Base-by-base conservation (phyloP, 2,888 invertebrate genomes). In the Agrochola litura region DNA sequence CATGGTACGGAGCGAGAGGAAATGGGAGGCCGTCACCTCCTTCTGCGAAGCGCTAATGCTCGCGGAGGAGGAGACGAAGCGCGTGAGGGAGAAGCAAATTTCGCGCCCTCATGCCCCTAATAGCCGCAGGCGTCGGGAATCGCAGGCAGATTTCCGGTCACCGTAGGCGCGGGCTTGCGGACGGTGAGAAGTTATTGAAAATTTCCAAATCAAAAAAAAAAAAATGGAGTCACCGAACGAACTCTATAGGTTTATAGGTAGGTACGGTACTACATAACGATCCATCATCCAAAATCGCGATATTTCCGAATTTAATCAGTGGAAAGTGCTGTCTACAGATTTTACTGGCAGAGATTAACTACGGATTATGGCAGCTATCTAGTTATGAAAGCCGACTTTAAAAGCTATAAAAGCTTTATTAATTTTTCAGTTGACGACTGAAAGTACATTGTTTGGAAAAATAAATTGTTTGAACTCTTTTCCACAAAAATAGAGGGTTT, bases 251-350 rank as follows among this genome's bases (percentile, higher is more conserved):
- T 30, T 73, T 66, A 67, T 63, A 37, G 37, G 37, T 63, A 37
- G 37, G 37, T 37, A 37, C 37, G 37, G 37, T 37, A 66, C 41
- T 69, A 49, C 30, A n/a, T 30, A 68, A 52, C 25, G 25, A 56
- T 66, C 37, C 66, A 54, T 46, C 41, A 43, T 46, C 19, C 14
- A 5, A 46, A 73, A 67, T 75, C n/a, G 37, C 63, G 22, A 71
- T 65, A 69, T 75, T 68, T 68, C 68, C 41, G 14, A 65, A 72
- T 83, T 68, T 63, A 82, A 84, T 82, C 56, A 70, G 30, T 41
- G 25, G 58, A 83, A 54, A 79, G 58, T 72, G 72, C 68, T 30
- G 54, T 25, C 72, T 58, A 37, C 41, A 60, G 52, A 49, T 79
- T 78, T 72, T 65, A 56, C 60, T 60, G 41, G 14, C n/a, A 58